A percentile compares a stretch with the other conserved stretches of the same genome.
phyloP scores from a whole-genome alignment of 2,888 invertebrate species.

The Agrilus cyanescens region DNA sequence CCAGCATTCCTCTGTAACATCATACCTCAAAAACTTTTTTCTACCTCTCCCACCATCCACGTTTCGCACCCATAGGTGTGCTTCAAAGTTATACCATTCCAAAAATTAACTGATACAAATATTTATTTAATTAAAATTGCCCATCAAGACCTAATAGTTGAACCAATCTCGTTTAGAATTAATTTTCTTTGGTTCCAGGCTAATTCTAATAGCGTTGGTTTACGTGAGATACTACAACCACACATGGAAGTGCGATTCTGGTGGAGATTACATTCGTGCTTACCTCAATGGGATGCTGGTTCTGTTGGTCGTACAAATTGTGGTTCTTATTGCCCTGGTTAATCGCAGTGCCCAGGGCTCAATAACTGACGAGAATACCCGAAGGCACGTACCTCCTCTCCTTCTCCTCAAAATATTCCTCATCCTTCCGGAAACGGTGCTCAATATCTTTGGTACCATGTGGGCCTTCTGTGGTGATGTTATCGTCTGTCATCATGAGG shows the following conservation, averaged over 20 bases:
- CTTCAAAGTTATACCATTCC: too few species aligned
- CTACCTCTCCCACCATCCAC: too few species aligned
- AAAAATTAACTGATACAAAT: too few species aligned
- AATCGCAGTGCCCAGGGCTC: conserved; percentile 66
- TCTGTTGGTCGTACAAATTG: conserved; percentile 49
- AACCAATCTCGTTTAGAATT: too few species aligned
- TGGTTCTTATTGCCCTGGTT: conserved; percentile 53
- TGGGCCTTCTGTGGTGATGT: conserved; percentile 62
- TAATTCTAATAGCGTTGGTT: conserved; percentile 26
- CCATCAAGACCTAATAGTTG: too few species aligned
- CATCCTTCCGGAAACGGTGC: conserved; percentile 62
- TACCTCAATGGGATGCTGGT: conserved; percentile 61
- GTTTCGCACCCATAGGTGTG: too few species aligned
- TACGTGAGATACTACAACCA: conserved; percentile 37
- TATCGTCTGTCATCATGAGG: conserved; percentile 54
- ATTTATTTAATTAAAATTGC: too few species aligned
- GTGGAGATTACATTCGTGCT: conserved; percentile 59
- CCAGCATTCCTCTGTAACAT: too few species aligned
- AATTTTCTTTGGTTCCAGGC: conserved; percentile 21
- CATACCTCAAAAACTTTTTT: too few species aligned
- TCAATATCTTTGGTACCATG: conserved; percentile 71
- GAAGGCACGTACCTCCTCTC: conserved; percentile 59
- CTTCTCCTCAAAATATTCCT: conserved; percentile 61
- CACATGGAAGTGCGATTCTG: conserved; percentile 56
- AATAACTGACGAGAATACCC: conserved; percentile 60